These are phyloP conservation scores for Gryllus longicercus DNA, from an alignment of 2,888 invertebrate species.

Conservation along the genomic window DNA sequence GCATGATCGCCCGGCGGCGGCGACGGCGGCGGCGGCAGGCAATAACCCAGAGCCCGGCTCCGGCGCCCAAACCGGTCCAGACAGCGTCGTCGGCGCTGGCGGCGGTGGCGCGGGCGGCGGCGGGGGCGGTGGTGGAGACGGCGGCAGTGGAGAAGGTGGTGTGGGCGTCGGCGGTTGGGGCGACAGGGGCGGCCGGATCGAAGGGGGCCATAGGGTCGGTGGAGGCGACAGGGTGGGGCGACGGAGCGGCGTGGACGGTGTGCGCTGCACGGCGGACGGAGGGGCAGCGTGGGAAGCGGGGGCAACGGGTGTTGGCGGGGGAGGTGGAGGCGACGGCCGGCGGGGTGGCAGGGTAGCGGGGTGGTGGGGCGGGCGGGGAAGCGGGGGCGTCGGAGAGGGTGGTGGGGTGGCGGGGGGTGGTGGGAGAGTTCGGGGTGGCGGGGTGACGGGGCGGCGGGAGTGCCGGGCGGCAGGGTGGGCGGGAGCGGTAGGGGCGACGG, in stretches of 20 bases:
- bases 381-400: neutral
- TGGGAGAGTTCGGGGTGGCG: neutral
- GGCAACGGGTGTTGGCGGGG: neutral
- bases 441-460: neutral
- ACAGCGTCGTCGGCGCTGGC: neutral
- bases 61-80: constrained; percentile 8
- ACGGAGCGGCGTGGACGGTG: neutral
- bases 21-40: neutral
- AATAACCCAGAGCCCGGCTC: neutral
- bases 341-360: neutral
- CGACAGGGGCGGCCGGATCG: neutral
- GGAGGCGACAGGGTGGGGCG: neutral
- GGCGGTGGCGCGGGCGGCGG: neutral
- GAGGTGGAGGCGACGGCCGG: neutral
- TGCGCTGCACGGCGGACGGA: neutral
- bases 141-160: neutral
- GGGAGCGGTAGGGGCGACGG: neutral
- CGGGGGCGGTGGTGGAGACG: neutral
- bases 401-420: neutral
- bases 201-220: neutral
- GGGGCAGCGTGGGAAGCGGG: neutral
- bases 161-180: neutral
- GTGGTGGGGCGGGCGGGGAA: neutral
- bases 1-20: neutral
- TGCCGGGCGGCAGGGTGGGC: neutral